Evolutionary conservation across 2,113 vertebrate genomes (phyloP), one percentile per base, ranked within the genome.

Genomic region (Mesembrinibis cayennensis): DNA sequence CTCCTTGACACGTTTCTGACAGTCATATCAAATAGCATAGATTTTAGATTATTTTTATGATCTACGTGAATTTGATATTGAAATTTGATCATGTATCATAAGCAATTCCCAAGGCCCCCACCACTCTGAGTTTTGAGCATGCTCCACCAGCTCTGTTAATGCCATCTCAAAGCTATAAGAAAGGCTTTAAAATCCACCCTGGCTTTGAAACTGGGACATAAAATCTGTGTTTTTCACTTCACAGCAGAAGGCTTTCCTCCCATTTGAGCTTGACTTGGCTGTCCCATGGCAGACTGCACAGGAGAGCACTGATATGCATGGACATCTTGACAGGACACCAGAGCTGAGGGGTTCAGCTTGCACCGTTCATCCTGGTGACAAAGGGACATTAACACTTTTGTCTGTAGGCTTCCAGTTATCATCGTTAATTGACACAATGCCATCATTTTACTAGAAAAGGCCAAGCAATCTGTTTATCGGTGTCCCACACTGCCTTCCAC

Each of bases 261-360:
- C 7, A 7, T 34, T 56, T 30, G 38, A 61, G 19, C 3, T n/a
- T 69, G n/a, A 16, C 17, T 61, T 49, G 62, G 11, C 20, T 56
- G 25, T 15, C 20, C 23, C 1, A 0, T 18, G 62, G 50, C 49
- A 20, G 14, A 23, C 40, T 78, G 44, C 58, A 42, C 8, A 27
- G 53, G 34, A 58, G 44, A 82, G 29, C n/a, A 49, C 11, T 1
- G 1, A 32, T 66, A 16, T 1, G 6, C 10, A 7, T 0, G 4
- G 58, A 29, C 13, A 1, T 30, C 49, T 30, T 21, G 34, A 26
- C 45, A n/a, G 32, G 53, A 82, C 13, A 56, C 3, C 26, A 25
- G 45, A n/a, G 20, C 66, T 69, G 52, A 52, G 42, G 40, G 70
- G 7, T 53, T 12, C 50, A 53, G 38, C 25, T 72, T 10, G 0